Percentiles rank a stretch among this genome's conserved stretches.
Conservation (phyloP, 2,888 invertebrate genomes). For the Agrotis segetum region DNA sequence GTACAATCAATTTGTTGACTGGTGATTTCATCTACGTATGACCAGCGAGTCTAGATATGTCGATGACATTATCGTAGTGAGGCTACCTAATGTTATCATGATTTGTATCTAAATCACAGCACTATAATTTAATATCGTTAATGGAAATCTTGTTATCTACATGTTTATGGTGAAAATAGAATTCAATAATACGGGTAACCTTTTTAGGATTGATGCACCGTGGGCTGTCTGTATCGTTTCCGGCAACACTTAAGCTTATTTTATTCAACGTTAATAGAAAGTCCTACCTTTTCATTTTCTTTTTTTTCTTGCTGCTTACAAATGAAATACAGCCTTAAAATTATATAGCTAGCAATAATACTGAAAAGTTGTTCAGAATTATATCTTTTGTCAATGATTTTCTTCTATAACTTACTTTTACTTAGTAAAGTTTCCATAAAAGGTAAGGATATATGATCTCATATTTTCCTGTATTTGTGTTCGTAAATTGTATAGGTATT, state of each 20-base stretch:
- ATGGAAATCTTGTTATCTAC: slow-evolving; percentile 26
- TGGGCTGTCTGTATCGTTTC: slow-evolving; percentile 7
- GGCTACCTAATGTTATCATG: slow-evolving; percentile 28
- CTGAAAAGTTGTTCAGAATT: background rate
- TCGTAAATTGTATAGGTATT: background rate
- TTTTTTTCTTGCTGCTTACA: background rate
- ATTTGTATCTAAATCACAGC: slow-evolving; percentile 24
- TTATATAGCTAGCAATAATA: too few species aligned
- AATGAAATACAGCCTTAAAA: background rate
- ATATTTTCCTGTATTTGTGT: slow-evolving; percentile 30
- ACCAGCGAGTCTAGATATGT: slow-evolving; percentile 26
- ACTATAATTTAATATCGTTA: slow-evolving; percentile 47
- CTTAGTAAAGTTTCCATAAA: slow-evolving; percentile 18
- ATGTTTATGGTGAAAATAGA: slow-evolving; percentile 9
- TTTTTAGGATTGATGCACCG: slow-evolving; percentile 12
- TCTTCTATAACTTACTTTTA: background rate
- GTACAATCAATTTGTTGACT: slow-evolving; percentile 51
- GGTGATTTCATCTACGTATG: slow-evolving; percentile 33
- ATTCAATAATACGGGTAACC: background rate
- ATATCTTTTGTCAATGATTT: background rate
- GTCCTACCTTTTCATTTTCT: background rate
- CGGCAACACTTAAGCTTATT: slow-evolving; percentile 6
- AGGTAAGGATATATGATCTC: background rate
- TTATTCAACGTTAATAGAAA: slow-evolving; percentile 10
- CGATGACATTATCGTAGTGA: slow-evolving; percentile 25